These are phyloP conservation scores for Alligator mississippiensis DNA, from an alignment of 2,113 vertebrate species.

Conservation along the genomic window DNA sequence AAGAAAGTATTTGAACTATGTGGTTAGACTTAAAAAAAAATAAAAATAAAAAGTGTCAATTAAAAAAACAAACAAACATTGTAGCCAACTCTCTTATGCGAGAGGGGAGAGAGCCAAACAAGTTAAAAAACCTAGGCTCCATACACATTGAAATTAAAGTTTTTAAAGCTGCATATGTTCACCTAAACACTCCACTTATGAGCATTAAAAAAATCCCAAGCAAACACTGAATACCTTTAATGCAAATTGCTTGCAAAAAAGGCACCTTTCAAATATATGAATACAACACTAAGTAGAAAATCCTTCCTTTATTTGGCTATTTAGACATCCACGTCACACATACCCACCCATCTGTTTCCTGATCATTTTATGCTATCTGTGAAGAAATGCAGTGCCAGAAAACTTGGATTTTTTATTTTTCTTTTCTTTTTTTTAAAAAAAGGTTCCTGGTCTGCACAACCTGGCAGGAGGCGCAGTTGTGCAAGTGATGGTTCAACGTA, in stretches of 20 bases:
- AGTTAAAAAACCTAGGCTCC: slow-evolving; percentile 57
- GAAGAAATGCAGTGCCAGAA: slow-evolving; percentile 69
- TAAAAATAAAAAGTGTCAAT: slow-evolving; percentile 67
- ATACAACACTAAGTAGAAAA: slow-evolving; percentile 68
- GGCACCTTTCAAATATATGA: slow-evolving; percentile 65
- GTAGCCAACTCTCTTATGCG: slow-evolving; percentile 62
- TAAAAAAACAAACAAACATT: slow-evolving; percentile 24
- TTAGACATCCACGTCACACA: slow-evolving; percentile 71
- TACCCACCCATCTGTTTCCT: slow-evolving; percentile 73
- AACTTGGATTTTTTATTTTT: slow-evolving; percentile 49
- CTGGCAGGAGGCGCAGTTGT: slow-evolving; percentile 31
- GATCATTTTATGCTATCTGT: slow-evolving; percentile 71
- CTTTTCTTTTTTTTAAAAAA: neutral
- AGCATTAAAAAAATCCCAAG: slow-evolving; percentile 67
- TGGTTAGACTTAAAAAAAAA: slow-evolving; percentile 64
- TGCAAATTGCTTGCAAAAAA: slow-evolving; percentile 68
- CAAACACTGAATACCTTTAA: slow-evolving; percentile 73
- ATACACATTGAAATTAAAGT: slow-evolving; percentile 35
- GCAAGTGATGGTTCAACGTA: slow-evolving; percentile 57
- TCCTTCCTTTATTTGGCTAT: slow-evolving; percentile 73
- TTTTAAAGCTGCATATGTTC: slow-evolving; percentile 73
- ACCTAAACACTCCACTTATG: slow-evolving; percentile 74
- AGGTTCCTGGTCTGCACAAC: slow-evolving; percentile 52
- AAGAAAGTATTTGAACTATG: slow-evolving; percentile 56
- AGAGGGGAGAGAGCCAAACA: slow-evolving; percentile 33